Percentiles rank a stretch among this genome's conserved stretches.
These are phyloP conservation scores for Elysia crispata DNA, from an alignment of 2,888 invertebrate genomes.

Conservation along the genomic window DNA sequence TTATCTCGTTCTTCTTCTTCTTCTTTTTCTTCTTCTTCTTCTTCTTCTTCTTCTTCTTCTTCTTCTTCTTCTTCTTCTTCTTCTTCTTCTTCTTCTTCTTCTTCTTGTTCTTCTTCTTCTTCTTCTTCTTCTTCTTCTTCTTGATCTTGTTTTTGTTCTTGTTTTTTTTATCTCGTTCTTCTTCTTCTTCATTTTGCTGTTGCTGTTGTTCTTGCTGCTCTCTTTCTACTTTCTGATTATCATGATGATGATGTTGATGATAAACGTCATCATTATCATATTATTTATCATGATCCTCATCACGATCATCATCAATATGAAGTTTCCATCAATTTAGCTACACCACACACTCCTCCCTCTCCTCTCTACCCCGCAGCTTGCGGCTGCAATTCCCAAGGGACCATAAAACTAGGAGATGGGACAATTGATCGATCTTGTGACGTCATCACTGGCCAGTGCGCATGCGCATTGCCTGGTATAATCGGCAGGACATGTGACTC, in stretches of 20 bases:
- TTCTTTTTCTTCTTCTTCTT: not conserved
- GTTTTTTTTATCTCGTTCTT: no score
- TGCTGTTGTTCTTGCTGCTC: no score
- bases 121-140: conserved; percentile 10
- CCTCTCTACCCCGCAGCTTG: conserved; percentile 52
- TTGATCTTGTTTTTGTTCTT: no score
- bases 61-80: conserved; percentile 11
- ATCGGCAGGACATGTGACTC: conserved; percentile 60
- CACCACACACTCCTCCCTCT: not conserved
- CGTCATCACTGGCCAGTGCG: conserved; percentile 58
- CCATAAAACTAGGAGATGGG: conserved; percentile 38
- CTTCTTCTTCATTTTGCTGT: no score
- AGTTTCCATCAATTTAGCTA: no score
- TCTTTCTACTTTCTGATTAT: no score
- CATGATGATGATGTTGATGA: no score
- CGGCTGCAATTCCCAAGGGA: conserved; percentile 53
- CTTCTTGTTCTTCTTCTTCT: conserved; percentile 16
- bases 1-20: conserved; percentile 6
- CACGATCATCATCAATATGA: no score
- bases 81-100: conserved; percentile 2
- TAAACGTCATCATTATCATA: no score
- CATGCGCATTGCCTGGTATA: conserved; percentile 55
- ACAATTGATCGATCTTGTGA: conserved; percentile 55
- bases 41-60: conserved; percentile 18
- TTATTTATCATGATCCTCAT: no score